Percentiles rank a stretch among this genome's conserved stretches.
These are phyloP conservation scores for Ecdyonurus torrentis DNA, from an alignment of 2,888 invertebrate species.

Conservation along the genomic window DNA sequence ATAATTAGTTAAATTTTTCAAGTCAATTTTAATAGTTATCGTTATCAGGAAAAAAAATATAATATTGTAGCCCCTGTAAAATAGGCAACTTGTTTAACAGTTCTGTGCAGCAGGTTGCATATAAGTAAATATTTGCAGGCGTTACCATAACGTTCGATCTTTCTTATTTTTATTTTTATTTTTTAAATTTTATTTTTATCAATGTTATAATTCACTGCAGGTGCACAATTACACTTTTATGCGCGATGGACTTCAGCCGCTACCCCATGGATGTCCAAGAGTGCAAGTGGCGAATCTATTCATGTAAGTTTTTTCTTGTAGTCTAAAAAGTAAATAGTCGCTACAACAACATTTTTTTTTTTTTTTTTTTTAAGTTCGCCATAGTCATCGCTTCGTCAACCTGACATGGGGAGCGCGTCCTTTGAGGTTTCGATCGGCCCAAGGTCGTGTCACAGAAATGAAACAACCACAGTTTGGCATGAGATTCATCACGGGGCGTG, in stretches of 20 bases:
- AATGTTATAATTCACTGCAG: no score
- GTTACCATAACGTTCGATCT: no score
- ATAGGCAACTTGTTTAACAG: no score
- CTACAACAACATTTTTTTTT: no score
- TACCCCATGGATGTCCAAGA: conserved; percentile 4
- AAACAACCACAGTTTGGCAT: background rate
- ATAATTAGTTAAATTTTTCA: no score
- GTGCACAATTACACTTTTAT: background rate
- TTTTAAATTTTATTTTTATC: no score
- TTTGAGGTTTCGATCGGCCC: background rate
- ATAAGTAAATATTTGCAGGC: no score
- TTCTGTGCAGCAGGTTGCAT: no score
- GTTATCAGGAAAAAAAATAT: no score
- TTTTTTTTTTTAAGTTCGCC: conserved; percentile 3
- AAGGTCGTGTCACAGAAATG: background rate
- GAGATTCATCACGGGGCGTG: background rate
- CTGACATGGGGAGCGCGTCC: background rate
- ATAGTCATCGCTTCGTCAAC: background rate
- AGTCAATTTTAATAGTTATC: no score
- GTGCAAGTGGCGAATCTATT: background rate
- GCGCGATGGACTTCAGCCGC: conserved; percentile 2
- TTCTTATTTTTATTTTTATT: no score
- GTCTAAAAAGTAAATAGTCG: background rate
- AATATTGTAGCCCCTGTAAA: no score
- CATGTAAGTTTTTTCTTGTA: conserved; percentile 1